Base-by-base conservation (phyloP, 2,113 vertebrate genomes). In the Poeciliopsis retropinna region DNA sequence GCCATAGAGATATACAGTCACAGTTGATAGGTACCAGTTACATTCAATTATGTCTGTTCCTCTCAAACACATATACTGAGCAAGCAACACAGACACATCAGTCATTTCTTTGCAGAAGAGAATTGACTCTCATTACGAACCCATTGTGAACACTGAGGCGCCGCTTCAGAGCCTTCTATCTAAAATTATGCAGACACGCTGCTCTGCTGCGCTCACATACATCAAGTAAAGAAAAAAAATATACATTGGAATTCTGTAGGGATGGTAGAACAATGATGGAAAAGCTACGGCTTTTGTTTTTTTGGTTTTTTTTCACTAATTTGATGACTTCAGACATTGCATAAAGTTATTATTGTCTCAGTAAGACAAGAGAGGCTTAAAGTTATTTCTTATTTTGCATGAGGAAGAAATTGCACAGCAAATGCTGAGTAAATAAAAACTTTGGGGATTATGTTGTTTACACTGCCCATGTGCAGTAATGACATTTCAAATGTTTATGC, bases 11-110 rank as follows among this genome's bases (percentile, higher is more conserved):
- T 89, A 85, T 75, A 73, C n/a, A 39, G 78, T 79, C 79, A 66
- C 73, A 80, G 77, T 75, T 82, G 81, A 91, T 84, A 86, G 82
- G 84, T 76, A 85, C 79, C 78, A 87, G 85, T 90, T 88, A 85
- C 82, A 89, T 91, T 88, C 80, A 91, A 89, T 90, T 90, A 88
- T 87, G 80, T 84, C 77, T 82, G 75, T 82, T 79, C 57, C 68
- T 54, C 76, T 76, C 81, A n/a, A 62, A 65, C 34, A 62, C 64
- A 66, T 64, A 28, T 31, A 37, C 37, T 9, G n/a, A 44, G 41
- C 69, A 37, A 47, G 70, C 61, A 62, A 47, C 44, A 51, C 25
- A 76, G 27, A 71, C 34, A 72, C 74, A 73, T 32, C 66, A 47
- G 61, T 76, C 82, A 60, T 73, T 84, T 72, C 75, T 75, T 60